phyloP scores from a whole-genome alignment of 1,140 invertebrate species.

The Drosophila mojavensis region DNA sequence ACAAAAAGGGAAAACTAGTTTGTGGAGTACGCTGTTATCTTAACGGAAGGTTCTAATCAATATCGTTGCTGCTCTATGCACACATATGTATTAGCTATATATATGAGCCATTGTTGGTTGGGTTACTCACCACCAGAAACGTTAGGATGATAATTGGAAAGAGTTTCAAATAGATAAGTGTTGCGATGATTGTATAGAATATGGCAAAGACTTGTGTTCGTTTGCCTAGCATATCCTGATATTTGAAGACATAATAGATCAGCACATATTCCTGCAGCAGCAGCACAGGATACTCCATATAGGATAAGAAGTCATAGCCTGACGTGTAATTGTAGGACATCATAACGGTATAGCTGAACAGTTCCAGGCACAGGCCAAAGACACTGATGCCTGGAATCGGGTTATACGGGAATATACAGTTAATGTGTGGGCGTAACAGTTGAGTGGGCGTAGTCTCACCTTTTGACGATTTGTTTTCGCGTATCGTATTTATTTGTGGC shows the following conservation, averaged over 20 bases:
- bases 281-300: slow-evolving; percentile 89
- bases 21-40: slow-evolving; percentile 45
- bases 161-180: slow-evolving; percentile 85
- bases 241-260: slow-evolving; percentile 87
- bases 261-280: slow-evolving; percentile 87
- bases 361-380: slow-evolving; percentile 72
- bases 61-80: background rate
- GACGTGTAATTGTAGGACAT: slow-evolving; percentile 88
- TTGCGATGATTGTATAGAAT: slow-evolving; percentile 85
- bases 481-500: slow-evolving; percentile 88
- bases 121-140: slow-evolving; percentile 87
- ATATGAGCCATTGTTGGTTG: slow-evolving; percentile 4
- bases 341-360: slow-evolving; percentile 88
- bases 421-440: slow-evolving; percentile 3
- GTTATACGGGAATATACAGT: background rate
- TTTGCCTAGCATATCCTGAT: slow-evolving; percentile 85
- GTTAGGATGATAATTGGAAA: slow-evolving; percentile 86
- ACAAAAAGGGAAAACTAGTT: slow-evolving; percentile 44
- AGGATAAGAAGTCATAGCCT: slow-evolving; percentile 87
- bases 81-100: background rate
- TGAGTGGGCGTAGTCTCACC: slow-evolving; percentile 74
- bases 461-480: slow-evolving; percentile 86
- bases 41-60: slow-evolving; percentile 40
- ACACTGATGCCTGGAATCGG: slow-evolving; percentile 64
- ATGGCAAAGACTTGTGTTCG: slow-evolving; percentile 83